These are phyloP conservation scores for Sphenopsis melanotis DNA, from an alignment of 2,797 vertebrate genomes.

Conservation along the genomic window DNA sequence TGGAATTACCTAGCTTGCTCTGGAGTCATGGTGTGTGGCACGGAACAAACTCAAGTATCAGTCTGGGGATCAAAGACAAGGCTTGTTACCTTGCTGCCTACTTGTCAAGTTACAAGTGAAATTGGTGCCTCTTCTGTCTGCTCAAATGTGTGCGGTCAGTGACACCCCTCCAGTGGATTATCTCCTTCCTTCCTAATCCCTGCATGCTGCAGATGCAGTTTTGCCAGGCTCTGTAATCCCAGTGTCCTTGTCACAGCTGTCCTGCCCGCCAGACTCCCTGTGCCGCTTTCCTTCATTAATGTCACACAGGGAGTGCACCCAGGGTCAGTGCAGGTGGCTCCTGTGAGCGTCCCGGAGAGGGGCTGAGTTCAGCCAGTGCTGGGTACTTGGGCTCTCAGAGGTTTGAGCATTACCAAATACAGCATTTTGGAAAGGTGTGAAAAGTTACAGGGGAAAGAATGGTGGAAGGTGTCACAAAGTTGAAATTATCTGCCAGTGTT, in stretches of 20 bases:
- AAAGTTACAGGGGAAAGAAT: rapidly evolving
- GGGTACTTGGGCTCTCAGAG: not conserved
- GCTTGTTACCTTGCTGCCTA: not conserved
- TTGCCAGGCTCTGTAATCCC: not conserved
- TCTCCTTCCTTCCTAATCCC: not conserved
- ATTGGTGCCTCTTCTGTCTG: not conserved
- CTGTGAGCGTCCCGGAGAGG: not conserved
- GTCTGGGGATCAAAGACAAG: not conserved
- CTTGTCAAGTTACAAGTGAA: not conserved
- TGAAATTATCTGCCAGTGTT: not conserved
- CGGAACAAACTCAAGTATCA: not conserved
- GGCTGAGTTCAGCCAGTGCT: not conserved
- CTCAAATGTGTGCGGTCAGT: not conserved
- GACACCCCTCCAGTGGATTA: not conserved
- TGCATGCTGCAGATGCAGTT: not conserved
- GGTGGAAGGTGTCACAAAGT: not conserved
- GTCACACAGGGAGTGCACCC: rapidly evolving
- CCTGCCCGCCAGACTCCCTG: not conserved
- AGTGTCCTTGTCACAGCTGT: not conserved
- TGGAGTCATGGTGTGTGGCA: not conserved
- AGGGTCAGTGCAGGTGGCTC: not conserved
- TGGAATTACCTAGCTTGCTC: not conserved
- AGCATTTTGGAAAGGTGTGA: not conserved
- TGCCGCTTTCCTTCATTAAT: rapidly evolving
- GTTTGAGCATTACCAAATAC: not conserved